A percentile compares a stretch with the other conserved stretches of the same genome.
These are phyloP conservation scores for Monoplex corrugatus DNA, from an alignment of 2,888 invertebrate species.

Conservation along the genomic window DNA sequence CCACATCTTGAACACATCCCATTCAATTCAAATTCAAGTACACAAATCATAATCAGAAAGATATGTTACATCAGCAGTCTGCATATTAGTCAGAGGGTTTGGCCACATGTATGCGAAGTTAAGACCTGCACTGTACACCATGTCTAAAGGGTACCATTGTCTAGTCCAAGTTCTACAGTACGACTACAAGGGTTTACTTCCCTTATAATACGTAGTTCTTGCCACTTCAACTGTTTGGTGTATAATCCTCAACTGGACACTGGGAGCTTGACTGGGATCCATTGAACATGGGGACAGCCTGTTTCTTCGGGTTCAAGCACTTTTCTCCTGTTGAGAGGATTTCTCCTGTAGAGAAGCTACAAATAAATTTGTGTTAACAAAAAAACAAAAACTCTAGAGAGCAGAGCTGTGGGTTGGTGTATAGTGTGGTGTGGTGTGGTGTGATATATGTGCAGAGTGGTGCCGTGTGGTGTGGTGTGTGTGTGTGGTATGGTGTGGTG, in stretches of 20 bases:
- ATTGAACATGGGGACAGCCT: slow-evolving; percentile 54
- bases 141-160: neutral
- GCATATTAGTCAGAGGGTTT: no score
- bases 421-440: neutral
- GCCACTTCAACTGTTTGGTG: neutral
- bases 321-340: slow-evolving; percentile 36
- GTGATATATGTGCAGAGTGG: no score
- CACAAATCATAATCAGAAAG: no score
- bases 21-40: no score
- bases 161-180: neutral
- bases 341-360: no score
- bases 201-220: no score
- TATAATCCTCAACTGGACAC: neutral
- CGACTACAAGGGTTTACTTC: no score
- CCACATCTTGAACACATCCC: no score
- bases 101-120: neutral
- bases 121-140: neutral
- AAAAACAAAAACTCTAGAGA: no score
- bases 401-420: no score
- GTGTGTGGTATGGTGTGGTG: neutral
- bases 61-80: no score
- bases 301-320: slow-evolving; percentile 49
- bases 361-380: neutral
- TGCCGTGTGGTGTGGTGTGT: neutral
- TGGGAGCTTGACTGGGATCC: slow-evolving; percentile 23